These are phyloP conservation scores for Ptychoptera contaminata DNA, from an alignment of 2,888 invertebrate species.

Conservation along the genomic window DNA sequence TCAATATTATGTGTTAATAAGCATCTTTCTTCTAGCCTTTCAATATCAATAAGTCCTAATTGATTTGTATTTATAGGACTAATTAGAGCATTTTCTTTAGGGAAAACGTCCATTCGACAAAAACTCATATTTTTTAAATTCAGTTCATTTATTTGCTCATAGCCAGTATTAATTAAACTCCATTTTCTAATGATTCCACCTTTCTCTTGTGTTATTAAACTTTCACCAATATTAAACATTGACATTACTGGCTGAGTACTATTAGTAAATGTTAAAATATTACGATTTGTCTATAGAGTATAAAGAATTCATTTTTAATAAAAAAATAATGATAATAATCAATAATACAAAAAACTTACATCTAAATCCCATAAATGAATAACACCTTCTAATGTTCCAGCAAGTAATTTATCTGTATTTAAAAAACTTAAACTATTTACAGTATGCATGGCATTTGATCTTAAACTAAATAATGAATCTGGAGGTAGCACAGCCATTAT, in stretches of 20 bases:
- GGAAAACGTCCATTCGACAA: constrained; percentile 44
- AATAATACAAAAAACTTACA: constrained; percentile 31
- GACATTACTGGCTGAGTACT: constrained; percentile 31
- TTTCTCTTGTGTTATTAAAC: constrained; percentile 59
- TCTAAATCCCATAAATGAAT: constrained; percentile 67
- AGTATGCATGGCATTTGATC: constrained; percentile 51
- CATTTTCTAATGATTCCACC: constrained; percentile 53
- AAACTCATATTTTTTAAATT: constrained; percentile 42
- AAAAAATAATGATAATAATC: neutral
- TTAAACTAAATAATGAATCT: constrained; percentile 59
- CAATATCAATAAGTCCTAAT: constrained; percentile 27
- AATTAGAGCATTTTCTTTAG: constrained; percentile 42
- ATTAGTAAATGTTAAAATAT: constrained; percentile 1
- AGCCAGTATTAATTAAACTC: constrained; percentile 42
- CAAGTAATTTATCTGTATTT: constrained; percentile 47
- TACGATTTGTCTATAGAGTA: constrained; percentile 1
- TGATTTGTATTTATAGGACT: constrained; percentile 45
- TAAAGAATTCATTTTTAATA: constrained; percentile 1
- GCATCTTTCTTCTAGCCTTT: constrained; percentile 22
- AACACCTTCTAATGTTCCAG: constrained; percentile 57
- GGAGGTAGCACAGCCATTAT: constrained; percentile 58
- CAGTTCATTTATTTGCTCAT: constrained; percentile 35
- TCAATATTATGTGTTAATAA: neutral
- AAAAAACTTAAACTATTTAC: constrained; percentile 59
- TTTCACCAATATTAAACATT: constrained; percentile 36